Base-by-base conservation (phyloP, 2,888 invertebrate genomes). In the Zaprionus bogoriensis region DNA sequence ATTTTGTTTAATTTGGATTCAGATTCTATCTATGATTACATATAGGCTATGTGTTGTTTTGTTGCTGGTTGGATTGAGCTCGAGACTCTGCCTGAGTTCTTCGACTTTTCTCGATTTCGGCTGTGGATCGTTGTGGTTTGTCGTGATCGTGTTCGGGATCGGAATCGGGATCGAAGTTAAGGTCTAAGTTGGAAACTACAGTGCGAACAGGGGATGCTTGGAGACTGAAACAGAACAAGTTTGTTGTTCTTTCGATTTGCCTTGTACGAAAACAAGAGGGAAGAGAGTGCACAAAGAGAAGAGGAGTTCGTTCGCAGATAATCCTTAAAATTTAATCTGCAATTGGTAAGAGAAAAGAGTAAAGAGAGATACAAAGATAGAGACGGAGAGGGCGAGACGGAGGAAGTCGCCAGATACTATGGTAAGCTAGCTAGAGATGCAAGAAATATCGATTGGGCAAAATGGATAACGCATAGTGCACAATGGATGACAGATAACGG, bases 321-420 rank as follows among this genome's bases (percentile, higher is more conserved):
- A 60, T 88, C 86, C 88, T 89, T 89, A 87, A 87, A 79, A 76
- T 68, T 70, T 77, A 78, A 86, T 67, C 73, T 72, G 73, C 55
- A 67, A 48, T 10, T 38, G 38, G 46, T 51, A 17, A 12, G 47
- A n/a, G 41, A 22, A 44, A n/a, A 47, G 3, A 38, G n/a, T 20
- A 19, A 38, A 36, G 10, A 25, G 12, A 14, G 27, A 52, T 14
- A 51, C 27, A 28, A 6, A 20, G 32, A 9, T 7, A 38, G 47
- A 44, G 19, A 7, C 3, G 32, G 25, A 14, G 25, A 27, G 30
- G 12, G 12, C 12, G 12, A 32, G 14, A 14, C 2, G 19, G 20
- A 46, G 39, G 5, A n/a, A n/a, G n/a, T n/a, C n/a, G n/a, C n/a
- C 7, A 57, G 17, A 17, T 27, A 50, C n/a, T n/a, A n/a, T n/a